Base-by-base conservation (phyloP, 1,140 invertebrate genomes). In the Streblospio benedicti region DNA sequence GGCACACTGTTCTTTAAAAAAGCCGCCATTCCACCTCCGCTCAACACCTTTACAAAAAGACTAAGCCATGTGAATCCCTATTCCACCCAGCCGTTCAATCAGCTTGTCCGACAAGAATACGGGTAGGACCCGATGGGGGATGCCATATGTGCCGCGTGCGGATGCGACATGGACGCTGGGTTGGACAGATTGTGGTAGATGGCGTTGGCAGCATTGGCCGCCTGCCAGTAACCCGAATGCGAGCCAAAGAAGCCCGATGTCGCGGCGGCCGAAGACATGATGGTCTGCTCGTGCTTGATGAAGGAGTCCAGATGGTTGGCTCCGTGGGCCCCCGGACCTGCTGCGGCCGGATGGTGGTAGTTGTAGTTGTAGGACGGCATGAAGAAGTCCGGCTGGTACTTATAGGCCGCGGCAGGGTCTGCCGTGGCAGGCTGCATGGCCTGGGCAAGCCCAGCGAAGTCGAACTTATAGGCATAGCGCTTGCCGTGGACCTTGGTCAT, bases 391-490 rank as follows among this genome's bases (percentile, higher is more conserved):
- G 52, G 44, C 45, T 57, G 60, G 55, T 62, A 62, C 45, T 55
- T 57, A 55, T 62, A 62, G 23, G 41, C 41, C 33, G 60, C 41
- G 27, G 52, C 31, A 20, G 59, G 59, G 28, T 62, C 60, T 27
- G 53, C 60, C 6, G 60, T 31, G 25, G 54, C 31, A n/a, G 60
- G 60, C 47, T 62, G 60, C 60, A 62, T 62, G 30, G 71, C 69
- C 56, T 74, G 71, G 5, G 73, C 83, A 90, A 81, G 65, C 12
- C 79, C 79, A 49, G 71, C 71, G 81, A 97, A 97, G 82, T 97
- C 93, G 80, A 97, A 97, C 79, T 96, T 97, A 83, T 97, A 97
- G 49, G 93, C 93, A 82, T 96, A 96, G 67, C 92, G 82, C 79
- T 96, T 96, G 25, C 80, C 80, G 59, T 81, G 77, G 3, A 83